Evolutionary conservation across 1,140 invertebrate genomes (phyloP), one percentile per base, ranked within the genome.

Genomic region (Kradibia gibbosae): DNA sequence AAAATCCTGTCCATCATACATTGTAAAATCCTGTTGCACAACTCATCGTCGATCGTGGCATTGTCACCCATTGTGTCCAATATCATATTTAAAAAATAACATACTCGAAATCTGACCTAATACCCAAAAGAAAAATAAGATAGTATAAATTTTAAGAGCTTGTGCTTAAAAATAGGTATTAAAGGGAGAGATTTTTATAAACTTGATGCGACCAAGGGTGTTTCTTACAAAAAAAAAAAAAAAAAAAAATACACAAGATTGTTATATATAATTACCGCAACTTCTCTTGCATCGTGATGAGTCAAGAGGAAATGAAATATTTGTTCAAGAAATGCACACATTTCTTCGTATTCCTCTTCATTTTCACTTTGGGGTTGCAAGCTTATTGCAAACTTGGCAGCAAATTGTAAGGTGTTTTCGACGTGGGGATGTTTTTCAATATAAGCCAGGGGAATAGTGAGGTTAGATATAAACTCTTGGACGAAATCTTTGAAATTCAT

Each of bases 11-110:
- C 92, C 13, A 95, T 91, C 95, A 97, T 96, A 53, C 92, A 93
- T 22, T 91, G 89, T 62, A 94, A 93, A 48, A 97, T 94, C 81
- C 93, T 93, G 83, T 96, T 94, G 88, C 94, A 97, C 0, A 96
- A 88, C 3, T 93, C 92, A 91, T 96, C 95, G 85, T 96, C 95
- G 5, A 97, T 92, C 2, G 93, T 93, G 2, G 96, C 96, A 86
- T 96, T 93, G 74, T 95, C 94, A 5, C 95, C 95, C 84, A 97
- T 92, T 57, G 94, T 93, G 53, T 93, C 93, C 3, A 97, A 89
- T 34, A 97, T 91, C 83, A 94, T 93, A 85, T 95, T 95, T 13
- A 97, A 90, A 81, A 96, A 92, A 85, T 96, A 94, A 87, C 96
- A 97, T 5, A 94, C 93, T 17, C 96, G 92, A 88, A 94, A 95